phyloP scores from a whole-genome alignment of 2,888 invertebrate species.

The Ceriagrion tenellum region DNA sequence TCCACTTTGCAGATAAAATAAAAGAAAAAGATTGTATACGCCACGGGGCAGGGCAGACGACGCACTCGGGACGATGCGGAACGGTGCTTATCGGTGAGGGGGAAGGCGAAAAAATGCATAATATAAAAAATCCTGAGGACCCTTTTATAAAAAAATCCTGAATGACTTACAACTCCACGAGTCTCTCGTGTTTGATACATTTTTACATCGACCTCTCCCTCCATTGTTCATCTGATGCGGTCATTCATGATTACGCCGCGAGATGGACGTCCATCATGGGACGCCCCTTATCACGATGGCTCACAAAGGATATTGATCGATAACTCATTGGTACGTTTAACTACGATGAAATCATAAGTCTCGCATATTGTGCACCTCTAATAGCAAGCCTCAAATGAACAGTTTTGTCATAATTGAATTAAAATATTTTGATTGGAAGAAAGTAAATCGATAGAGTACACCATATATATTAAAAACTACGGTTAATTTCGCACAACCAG shows the following conservation, averaged over 20 bases:
- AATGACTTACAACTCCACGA: not conserved
- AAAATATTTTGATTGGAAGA: no score
- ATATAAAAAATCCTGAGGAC: not conserved
- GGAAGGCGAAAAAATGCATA: not conserved
- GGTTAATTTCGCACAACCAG: no score
- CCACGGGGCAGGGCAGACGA: not conserved
- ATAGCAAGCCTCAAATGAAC: no score
- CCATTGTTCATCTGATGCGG: not conserved
- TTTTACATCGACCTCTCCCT: not conserved
- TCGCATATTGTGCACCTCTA: no score
- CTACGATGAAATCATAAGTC: no score
- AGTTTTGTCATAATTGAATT: no score
- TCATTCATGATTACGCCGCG: not conserved
- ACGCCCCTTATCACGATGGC: not conserved
- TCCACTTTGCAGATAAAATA: not conserved
- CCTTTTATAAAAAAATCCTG: not conserved
- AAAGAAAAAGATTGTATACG: not conserved
- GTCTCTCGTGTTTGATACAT: not conserved
- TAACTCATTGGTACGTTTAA: no score
- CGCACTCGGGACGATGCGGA: not conserved
- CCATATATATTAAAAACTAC: no score
- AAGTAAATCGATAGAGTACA: no score
- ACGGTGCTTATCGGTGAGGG: not conserved
- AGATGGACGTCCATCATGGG: not conserved
- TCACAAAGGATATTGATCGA: no score